Evolutionary conservation across 2,113 vertebrate species (phyloP).

Genomic region (Hylia prasina): DNA sequence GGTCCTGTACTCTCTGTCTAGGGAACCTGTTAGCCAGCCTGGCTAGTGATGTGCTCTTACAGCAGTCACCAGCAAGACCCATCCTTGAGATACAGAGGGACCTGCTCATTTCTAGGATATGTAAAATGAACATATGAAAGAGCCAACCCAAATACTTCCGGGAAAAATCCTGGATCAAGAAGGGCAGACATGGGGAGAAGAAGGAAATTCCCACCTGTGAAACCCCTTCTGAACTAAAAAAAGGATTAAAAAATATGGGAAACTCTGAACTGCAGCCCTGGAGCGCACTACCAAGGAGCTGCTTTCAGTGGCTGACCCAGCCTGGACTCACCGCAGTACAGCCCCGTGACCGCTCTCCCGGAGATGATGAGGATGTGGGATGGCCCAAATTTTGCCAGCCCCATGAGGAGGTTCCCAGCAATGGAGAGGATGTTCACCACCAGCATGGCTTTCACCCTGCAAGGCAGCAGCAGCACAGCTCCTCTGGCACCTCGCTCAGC

Average conservation of each 20-base stretch:
- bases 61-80: not conserved
- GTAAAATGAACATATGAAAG: not conserved
- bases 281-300: not conserved
- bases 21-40: not conserved
- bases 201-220: not conserved
- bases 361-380: conserved; percentile 88
- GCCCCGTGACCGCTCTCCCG: conserved; percentile 86
- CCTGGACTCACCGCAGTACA: conserved; percentile 87
- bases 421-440: conserved; percentile 85
- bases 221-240: not conserved
- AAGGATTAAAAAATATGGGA: not conserved
- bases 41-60: not conserved
- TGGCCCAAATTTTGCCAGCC: conserved; percentile 80
- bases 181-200: not conserved
- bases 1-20: not conserved
- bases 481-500: not conserved
- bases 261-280: not conserved
- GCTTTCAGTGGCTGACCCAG: not conserved
- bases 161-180: not conserved
- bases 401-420: conserved; percentile 87
- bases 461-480: conserved; percentile 42
- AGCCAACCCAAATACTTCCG: not conserved
- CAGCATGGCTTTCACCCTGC: conserved; percentile 90
- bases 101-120: not conserved
- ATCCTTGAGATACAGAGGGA: not conserved